Evolutionary conservation across 2,888 invertebrate species (phyloP).

Genomic region (Blomia tropicalis): DNA sequence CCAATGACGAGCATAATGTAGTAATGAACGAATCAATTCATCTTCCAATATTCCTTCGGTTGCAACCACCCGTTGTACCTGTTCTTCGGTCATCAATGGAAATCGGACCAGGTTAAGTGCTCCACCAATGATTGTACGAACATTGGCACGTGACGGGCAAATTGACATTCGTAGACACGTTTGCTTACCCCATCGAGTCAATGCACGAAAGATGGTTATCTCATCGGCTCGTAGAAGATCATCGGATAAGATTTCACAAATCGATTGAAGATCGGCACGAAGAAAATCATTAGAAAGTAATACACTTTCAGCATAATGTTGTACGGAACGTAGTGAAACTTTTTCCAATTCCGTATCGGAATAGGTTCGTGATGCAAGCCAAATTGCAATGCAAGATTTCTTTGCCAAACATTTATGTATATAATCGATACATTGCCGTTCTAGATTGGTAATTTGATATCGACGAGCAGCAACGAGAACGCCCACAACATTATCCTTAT

Average conservation of each 20-base stretch:
- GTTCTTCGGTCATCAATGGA: constrained; percentile 21
- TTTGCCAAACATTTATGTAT: neutral
- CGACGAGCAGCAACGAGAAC: neutral
- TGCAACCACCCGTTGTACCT: constrained; percentile 5
- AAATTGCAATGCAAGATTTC: neutral
- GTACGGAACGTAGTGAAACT: neutral
- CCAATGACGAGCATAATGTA: constrained; percentile 7
- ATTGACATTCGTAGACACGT: neutral
- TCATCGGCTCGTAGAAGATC: constrained; percentile 11
- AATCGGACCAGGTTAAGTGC: constrained; percentile 6
- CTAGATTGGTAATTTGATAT: neutral
- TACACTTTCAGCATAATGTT: neutral
- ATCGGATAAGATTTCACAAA: neutral
- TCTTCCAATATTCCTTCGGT: constrained; percentile 19
- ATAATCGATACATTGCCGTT: constrained; percentile 8
- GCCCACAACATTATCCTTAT: constrained; percentile 12
- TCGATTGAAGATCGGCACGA: neutral
- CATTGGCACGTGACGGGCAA: constrained; percentile 17
- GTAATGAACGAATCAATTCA: constrained; percentile 1
- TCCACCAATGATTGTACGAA: neutral
- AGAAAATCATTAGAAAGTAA: constrained; percentile 11
- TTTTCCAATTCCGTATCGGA: neutral
- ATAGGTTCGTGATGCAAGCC: constrained; percentile 1
- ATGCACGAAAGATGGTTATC: neutral
- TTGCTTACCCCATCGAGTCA: constrained; percentile 19